phyloP scores from a whole-genome alignment of 2,797 vertebrate species.

The Pteropus rufus region DNA sequence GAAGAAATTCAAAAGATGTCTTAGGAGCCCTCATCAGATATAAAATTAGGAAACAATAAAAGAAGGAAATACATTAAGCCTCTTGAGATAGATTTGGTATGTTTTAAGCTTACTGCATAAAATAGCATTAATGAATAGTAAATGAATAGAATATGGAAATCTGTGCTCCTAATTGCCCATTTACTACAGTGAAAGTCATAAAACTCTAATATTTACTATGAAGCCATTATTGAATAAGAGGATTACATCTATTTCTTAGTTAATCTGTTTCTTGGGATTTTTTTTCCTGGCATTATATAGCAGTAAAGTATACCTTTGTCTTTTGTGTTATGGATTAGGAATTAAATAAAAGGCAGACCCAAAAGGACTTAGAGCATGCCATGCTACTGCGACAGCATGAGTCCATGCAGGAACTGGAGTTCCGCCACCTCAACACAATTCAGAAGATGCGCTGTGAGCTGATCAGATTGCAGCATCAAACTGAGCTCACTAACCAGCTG shows the following conservation, averaged over 20 bases:
- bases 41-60: not conserved
- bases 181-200: not conserved
- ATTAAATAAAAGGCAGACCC: slow-evolving; percentile 97
- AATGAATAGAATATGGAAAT: not conserved
- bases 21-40: not conserved
- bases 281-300: not conserved
- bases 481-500: slow-evolving; percentile 99
- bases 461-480: slow-evolving; percentile 97
- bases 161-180: not conserved
- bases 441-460: slow-evolving; percentile 96
- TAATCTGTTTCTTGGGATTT: not conserved
- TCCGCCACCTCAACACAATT: slow-evolving; percentile 96
- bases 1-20: not conserved
- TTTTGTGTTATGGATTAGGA: slow-evolving; percentile 85
- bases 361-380: slow-evolving; percentile 98
- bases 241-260: not conserved
- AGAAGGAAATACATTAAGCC: not conserved
- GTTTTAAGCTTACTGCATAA: not conserved
- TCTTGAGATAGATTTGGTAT: not conserved
- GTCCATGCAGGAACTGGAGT: slow-evolving; percentile 99
- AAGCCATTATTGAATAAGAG: not conserved
- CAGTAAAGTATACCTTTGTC: slow-evolving; percentile 60
- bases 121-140: not conserved
- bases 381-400: slow-evolving; percentile 98
- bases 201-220: not conserved